Evolutionary conservation across 2,888 invertebrate species (phyloP).

Genomic region (Norana najaformis): DNA sequence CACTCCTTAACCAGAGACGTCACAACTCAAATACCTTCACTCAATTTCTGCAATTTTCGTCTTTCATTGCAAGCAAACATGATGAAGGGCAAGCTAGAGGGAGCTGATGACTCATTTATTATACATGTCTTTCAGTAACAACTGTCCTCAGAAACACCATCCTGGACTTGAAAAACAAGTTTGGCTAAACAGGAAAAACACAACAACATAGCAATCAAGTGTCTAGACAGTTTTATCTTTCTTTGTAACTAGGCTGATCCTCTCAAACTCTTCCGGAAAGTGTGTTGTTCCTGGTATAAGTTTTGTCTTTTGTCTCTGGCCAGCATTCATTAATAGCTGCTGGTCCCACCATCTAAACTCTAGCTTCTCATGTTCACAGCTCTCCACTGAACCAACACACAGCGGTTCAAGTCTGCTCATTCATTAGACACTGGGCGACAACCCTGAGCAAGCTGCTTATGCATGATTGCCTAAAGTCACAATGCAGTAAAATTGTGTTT

Average conservation of each 20-base stretch:
- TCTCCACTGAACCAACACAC: neutral
- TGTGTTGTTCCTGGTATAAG: no score
- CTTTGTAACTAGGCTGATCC: no score
- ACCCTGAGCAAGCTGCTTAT: neutral
- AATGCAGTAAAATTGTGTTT: neutral
- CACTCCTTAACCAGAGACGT: neutral
- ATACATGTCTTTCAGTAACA: neutral
- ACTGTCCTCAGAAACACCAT: neutral
- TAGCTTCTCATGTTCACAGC: no score
- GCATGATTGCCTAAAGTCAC: neutral
- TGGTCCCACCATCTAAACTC: no score
- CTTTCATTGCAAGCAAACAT: neutral
- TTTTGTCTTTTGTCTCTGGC: no score
- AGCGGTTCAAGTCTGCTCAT: no score
- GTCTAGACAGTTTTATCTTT: no score
- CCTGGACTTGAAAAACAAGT: no score
- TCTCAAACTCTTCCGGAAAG: no score
- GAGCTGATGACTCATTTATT: neutral
- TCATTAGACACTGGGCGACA: neutral
- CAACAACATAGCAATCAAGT: no score
- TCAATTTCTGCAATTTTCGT: neutral
- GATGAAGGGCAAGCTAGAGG: neutral
- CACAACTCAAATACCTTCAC: neutral
- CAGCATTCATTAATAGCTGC: no score
- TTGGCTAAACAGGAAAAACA: no score